phyloP scores from a whole-genome alignment of 2,888 invertebrate genomes.

The Stomorhina lunata region DNA sequence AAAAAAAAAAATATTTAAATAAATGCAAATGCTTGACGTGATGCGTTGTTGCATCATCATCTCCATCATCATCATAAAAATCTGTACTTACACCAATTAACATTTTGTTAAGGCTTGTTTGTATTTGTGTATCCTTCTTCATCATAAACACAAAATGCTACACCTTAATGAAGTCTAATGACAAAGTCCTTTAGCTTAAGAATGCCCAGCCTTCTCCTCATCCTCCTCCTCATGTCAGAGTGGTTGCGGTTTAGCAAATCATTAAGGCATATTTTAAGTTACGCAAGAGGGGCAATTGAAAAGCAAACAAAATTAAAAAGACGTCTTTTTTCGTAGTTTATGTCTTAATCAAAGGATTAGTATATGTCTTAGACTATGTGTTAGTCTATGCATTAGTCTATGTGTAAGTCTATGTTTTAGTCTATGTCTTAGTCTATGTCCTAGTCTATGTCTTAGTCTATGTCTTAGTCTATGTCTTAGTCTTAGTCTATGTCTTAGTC shows the following conservation, averaged over 20 bases:
- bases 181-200: slow-evolving; percentile 60
- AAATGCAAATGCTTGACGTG: slow-evolving; percentile 31
- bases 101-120: slow-evolving; percentile 36
- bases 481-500: too few relatives aligned
- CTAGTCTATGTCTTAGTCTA: too few relatives aligned
- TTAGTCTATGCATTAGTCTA: too few relatives aligned
- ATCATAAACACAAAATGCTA: slow-evolving; percentile 19
- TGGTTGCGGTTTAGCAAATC: background rate
- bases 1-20: background rate
- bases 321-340: too few relatives aligned
- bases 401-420: too few relatives aligned
- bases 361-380: too few relatives aligned
- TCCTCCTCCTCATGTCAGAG: background rate
- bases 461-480: too few relatives aligned
- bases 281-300: too few relatives aligned
- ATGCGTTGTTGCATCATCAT: slow-evolving; percentile 1
- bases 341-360: too few relatives aligned
- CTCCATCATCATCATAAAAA: slow-evolving; percentile 7
- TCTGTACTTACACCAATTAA: slow-evolving; percentile 66
- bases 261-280: too few relatives aligned
- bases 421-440: too few relatives aligned
- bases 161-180: slow-evolving; percentile 65
- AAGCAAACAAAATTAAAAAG: too few relatives aligned
- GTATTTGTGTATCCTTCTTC: slow-evolving; percentile 41
- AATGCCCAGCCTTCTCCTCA: slow-evolving; percentile 13